phyloP scores from a whole-genome alignment of 2,113 vertebrate species.

The Chauna torquata region DNA sequence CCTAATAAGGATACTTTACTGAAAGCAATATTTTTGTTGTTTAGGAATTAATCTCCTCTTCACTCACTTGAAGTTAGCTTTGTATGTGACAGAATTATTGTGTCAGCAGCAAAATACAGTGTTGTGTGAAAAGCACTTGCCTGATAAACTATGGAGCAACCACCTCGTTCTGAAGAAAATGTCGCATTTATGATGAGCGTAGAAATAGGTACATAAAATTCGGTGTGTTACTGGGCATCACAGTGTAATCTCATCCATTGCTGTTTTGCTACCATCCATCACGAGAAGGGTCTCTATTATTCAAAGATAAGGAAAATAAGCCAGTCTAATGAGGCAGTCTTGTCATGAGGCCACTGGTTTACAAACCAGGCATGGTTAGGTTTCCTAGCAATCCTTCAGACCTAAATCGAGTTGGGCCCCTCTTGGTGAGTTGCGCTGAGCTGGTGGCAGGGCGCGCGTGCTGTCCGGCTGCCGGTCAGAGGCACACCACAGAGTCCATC shows the following conservation, averaged over 20 bases:
- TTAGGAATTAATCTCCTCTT: background rate
- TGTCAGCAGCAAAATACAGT: background rate
- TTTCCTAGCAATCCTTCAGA: background rate
- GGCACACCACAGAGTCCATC: rapidly evolving
- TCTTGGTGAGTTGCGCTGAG: background rate
- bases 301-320: background rate
- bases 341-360: background rate
- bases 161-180: background rate
- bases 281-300: background rate
- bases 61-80: background rate
- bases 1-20: background rate
- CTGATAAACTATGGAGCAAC: background rate
- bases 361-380: background rate
- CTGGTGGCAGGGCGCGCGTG: background rate
- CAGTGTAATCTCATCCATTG: background rate
- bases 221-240: background rate
- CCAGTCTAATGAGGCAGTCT: background rate
- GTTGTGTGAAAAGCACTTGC: background rate
- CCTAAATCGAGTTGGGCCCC: background rate
- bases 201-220: background rate
- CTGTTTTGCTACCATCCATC: background rate
- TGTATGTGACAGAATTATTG: background rate
- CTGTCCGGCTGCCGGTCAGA: background rate
- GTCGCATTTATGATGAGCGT: background rate
- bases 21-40: background rate